Percentiles rank a stretch among this genome's conserved stretches.
phyloP scores from a whole-genome alignment of 2,888 invertebrate genomes.

The Nomada ruficornis region DNA sequence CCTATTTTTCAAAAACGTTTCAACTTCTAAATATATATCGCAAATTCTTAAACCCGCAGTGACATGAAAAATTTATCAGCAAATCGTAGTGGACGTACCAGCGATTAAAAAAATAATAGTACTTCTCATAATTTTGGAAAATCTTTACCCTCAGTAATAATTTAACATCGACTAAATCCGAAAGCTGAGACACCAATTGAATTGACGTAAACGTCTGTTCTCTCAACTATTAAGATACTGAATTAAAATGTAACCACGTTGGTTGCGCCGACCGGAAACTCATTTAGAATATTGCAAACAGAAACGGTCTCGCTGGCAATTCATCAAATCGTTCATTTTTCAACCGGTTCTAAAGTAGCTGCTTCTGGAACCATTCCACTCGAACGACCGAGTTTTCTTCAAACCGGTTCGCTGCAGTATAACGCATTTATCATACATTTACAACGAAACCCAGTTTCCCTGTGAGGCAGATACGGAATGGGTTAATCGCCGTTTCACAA shows the following conservation, averaged over 20 bases:
- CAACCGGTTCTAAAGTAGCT: constrained; percentile 1
- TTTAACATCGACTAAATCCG: neutral
- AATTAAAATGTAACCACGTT: neutral
- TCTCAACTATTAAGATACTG: neutral
- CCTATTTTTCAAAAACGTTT: too few species aligned
- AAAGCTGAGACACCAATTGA: neutral
- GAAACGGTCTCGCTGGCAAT: neutral
- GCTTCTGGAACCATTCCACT: neutral
- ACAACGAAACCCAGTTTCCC: constrained; percentile 2
- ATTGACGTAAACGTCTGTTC: neutral
- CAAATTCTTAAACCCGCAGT: too few species aligned
- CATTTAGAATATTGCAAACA: constrained; percentile 4
- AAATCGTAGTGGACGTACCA: too few species aligned
- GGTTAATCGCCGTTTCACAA: constrained; percentile 21
- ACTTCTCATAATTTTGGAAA: too few species aligned
- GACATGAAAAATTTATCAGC: too few species aligned
- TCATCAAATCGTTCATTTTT: constrained; percentile 30
- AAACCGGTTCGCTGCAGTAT: neutral
- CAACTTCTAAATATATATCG: too few species aligned
- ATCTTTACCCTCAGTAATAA: too few species aligned
- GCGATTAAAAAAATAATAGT: too few species aligned
- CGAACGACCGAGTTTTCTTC: constrained; percentile 20
- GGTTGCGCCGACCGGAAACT: neutral
- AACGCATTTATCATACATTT: constrained; percentile 39
- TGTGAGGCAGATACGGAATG: neutral